Percentiles rank a stretch among this genome's conserved stretches.
Conservation (phyloP, 2,113 vertebrate genomes). For the Boleophthalmus pectinirostris region DNA sequence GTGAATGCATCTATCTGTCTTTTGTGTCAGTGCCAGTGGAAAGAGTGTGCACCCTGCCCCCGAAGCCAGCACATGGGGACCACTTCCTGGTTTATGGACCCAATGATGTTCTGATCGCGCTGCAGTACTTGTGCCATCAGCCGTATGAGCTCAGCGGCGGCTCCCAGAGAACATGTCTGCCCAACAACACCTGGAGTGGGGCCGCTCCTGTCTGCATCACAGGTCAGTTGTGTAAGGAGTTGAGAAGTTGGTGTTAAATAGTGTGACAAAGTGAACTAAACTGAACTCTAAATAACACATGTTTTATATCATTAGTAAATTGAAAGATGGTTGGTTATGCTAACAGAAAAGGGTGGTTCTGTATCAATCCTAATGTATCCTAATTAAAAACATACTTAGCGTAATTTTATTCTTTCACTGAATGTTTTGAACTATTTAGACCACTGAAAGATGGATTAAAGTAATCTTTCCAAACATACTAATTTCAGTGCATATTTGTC, state of each 20-base stretch:
- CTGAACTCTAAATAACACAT: background rate
- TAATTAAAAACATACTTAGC: background rate
- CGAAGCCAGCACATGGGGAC: constrained; percentile 86
- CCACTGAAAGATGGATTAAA: background rate
- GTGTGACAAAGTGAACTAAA: background rate
- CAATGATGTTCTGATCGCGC: constrained; percentile 83
- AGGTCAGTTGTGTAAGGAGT: constrained; percentile 73
- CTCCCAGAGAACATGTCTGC: constrained; percentile 87
- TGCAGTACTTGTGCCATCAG: constrained; percentile 91
- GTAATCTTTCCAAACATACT: background rate
- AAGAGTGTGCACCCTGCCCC: constrained; percentile 84
- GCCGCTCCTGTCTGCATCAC: constrained; percentile 87
- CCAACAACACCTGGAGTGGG: constrained; percentile 89
- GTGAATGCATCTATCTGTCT: constrained; percentile 13
- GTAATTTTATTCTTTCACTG: background rate
- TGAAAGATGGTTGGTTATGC: background rate
- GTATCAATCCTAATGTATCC: background rate
- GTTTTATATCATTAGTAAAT: too few species aligned
- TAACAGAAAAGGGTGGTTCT: background rate
- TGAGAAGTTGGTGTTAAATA: background rate
- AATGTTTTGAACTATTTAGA: too few species aligned
- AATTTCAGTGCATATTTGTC: background rate
- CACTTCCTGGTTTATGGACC: constrained; percentile 87
- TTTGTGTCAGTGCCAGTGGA: constrained; percentile 81
- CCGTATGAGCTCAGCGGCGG: constrained; percentile 87